These are phyloP conservation scores for Scomberomorus guttatus DNA, from an alignment of 2,797 vertebrate species.

Conservation along the genomic window DNA sequence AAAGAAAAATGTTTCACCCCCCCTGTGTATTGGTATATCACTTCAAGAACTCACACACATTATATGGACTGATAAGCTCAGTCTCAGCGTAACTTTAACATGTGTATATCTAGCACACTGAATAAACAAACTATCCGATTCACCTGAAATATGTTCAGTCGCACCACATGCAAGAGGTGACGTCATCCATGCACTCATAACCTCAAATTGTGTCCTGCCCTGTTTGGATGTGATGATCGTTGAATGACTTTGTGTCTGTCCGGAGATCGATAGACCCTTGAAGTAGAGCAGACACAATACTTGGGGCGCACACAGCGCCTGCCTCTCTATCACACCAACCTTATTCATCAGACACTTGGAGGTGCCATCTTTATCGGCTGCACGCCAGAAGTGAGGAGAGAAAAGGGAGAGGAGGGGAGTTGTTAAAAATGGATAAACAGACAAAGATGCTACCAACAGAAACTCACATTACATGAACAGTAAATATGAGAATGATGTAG, in stretches of 20 bases:
- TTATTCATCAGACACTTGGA: conserved; percentile 64
- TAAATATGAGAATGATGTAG: neutral
- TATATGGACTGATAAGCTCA: conserved; percentile 12
- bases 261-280: conserved; percentile 67
- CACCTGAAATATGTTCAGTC: neutral
- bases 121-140: conserved; percentile 3
- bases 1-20: neutral
- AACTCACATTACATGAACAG: neutral
- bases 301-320: conserved; percentile 52
- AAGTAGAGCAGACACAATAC: conserved; percentile 71
- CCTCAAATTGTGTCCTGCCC: conserved; percentile 11
- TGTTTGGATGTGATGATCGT: conserved; percentile 29
- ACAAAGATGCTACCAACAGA: neutral
- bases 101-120: neutral
- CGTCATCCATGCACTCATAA: neutral
- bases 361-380: conserved; percentile 71
- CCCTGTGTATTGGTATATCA: neutral
- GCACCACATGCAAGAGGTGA: conserved; percentile 1
- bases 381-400: conserved; percentile 59
- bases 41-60: conserved; percentile 15
- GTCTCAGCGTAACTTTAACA: neutral
- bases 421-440: conserved; percentile 10
- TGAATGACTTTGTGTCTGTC: conserved; percentile 21
- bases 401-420: neutral
- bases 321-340: conserved; percentile 36